Evolutionary conservation across 2,113 vertebrate genomes (phyloP).

Genomic region (Ascaphus truei): DNA sequence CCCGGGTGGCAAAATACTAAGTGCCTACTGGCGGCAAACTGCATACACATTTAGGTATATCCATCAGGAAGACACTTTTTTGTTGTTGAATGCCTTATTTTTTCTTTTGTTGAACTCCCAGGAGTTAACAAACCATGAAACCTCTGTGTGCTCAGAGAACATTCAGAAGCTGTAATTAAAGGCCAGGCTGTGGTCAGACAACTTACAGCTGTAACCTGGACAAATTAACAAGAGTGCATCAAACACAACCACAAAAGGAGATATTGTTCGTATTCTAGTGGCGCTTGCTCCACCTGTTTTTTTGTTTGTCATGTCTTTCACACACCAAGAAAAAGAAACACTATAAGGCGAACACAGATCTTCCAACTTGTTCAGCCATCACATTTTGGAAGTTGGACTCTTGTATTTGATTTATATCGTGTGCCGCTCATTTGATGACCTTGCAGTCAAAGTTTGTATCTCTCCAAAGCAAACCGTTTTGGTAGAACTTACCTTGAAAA

Average conservation of each 20-base stretch:
- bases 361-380: no score
- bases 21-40: no score
- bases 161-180: neutral
- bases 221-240: neutral
- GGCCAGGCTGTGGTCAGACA: neutral
- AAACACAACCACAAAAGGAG: neutral
- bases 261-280: neutral
- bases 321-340: neutral
- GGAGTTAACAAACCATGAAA: neutral
- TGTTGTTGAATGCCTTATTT: neutral
- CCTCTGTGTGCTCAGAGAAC: neutral
- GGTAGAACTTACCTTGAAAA: no score
- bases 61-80: neutral
- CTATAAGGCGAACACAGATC: no score
- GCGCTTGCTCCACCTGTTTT: neutral
- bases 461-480: no score
- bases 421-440: no score
- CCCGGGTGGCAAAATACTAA: no score
- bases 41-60: no score
- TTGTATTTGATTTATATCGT: no score
- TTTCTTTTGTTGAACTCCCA: no score
- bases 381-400: no score
- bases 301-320: slow-evolving; percentile 6
- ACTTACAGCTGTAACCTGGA: neutral
- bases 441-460: no score